Base-by-base conservation (phyloP, 2,113 vertebrate genomes). In the Leptosomus discolor region DNA sequence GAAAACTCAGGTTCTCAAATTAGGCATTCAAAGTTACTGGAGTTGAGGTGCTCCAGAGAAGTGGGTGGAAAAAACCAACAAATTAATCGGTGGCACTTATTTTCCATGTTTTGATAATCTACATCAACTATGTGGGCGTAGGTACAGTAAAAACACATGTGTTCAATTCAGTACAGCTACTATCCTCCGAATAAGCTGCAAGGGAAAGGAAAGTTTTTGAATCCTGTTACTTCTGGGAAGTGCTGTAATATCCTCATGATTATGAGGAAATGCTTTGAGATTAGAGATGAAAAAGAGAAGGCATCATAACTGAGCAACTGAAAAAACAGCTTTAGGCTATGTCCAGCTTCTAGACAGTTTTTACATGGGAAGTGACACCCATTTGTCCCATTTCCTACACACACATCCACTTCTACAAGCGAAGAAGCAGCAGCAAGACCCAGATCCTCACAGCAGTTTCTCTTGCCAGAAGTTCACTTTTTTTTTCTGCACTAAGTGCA, bases 241-340 rank as follows among this genome's bases (percentile, higher is more conserved):
- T 90, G 41, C 11, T 0, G 6, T 92, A 90, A 97, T 83, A 92
- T 34, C 67, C 58, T 80, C 54, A 57, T 26, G 58, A 80, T 61
- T 88, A 48, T 15, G 18, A 92, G 86, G 86, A 97, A 96, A 96
- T 63, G 43, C 54, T 91, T 39, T 58, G 71, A 92, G 94, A 92
- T 84, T 58, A 83, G 41, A 57, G 41, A 65, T 0, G 5, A 67
- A 92, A 92, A 76, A 17, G 17, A 80, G 41, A 74, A 53, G 22
- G 15, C 8, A 53, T 32, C 24, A 22, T 57, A 90, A 94, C 48
- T 4, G 4, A 80, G 50, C 45, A 89, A 80, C 27, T 61, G 54
- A 73, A 81, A 84, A 89, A 94, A 22, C 45, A 88, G 41, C 58
- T 88, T 45, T 23, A 91, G 70, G 91, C 71, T 78, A 57, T 43